These are phyloP conservation scores for Andinoacara biseriatus DNA, from an alignment of 2,113 vertebrate genomes.

Conservation along the genomic window DNA sequence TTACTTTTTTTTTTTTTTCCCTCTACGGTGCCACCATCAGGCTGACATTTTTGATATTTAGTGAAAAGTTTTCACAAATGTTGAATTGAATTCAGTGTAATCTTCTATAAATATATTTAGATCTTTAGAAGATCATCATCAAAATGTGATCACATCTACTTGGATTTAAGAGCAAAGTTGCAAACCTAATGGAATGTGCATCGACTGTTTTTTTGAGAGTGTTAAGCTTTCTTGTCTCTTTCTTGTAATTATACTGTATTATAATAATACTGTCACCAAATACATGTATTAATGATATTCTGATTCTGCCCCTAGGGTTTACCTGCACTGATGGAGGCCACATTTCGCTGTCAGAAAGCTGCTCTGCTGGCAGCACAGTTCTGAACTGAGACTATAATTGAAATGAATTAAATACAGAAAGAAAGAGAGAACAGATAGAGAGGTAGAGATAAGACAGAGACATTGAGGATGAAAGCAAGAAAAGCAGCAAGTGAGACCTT, in stretches of 20 bases:
- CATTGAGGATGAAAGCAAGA: conserved; percentile 32
- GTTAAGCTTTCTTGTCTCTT: not conserved
- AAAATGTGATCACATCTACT: not conserved
- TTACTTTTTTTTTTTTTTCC: not conserved
- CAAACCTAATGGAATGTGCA: not conserved
- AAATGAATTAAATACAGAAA: conserved; percentile 42
- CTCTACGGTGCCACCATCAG: too few relatives aligned
- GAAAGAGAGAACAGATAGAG: conserved; percentile 25
- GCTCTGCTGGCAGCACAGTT: conserved; percentile 10
- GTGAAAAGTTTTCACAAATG: not conserved
- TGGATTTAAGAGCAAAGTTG: not conserved
- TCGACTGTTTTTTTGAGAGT: not conserved
- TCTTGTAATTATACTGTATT: not conserved
- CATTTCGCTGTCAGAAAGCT: not conserved
- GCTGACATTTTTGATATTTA: not conserved
- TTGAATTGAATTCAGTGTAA: not conserved
- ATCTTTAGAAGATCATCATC: not conserved
- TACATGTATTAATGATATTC: not conserved
- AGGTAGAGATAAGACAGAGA: conserved; percentile 39
- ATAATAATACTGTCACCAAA: not conserved
- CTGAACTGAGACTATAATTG: conserved; percentile 33
- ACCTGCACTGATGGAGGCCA: not conserved
- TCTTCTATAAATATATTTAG: not conserved
- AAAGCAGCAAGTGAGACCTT: conserved; percentile 40
- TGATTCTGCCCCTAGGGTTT: not conserved